These are phyloP conservation scores for Axis porcinus DNA, from an alignment of 2,113 vertebrate genomes.

Conservation along the genomic window DNA sequence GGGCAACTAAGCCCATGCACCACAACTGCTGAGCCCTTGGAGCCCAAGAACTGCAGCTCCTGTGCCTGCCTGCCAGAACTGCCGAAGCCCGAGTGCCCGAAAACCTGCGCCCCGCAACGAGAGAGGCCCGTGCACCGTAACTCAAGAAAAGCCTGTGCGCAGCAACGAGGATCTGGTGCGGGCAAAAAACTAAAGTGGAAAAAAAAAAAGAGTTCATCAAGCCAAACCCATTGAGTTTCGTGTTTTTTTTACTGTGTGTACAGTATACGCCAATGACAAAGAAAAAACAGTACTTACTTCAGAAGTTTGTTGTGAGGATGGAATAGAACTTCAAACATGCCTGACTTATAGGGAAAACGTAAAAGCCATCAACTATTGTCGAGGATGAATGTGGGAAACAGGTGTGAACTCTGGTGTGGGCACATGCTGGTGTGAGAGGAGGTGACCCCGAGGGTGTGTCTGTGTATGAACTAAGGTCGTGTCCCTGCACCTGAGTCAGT, in stretches of 20 bases:
- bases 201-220: not conserved
- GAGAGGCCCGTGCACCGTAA: rapidly evolving
- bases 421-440: not conserved
- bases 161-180: not conserved
- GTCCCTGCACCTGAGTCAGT: not conserved
- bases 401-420: not conserved
- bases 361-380: not conserved
- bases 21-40: not conserved
- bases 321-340: not conserved
- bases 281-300: not conserved
- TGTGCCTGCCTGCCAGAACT: not conserved
- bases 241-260: not conserved
- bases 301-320: not conserved
- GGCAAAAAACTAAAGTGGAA: not conserved
- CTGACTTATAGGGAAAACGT: not conserved
- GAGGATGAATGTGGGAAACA: not conserved
- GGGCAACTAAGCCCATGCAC: not conserved
- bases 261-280: not conserved
- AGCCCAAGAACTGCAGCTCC: not conserved
- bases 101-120: not conserved
- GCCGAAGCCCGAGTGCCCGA: not conserved
- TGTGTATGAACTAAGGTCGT: not conserved
- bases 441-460: rapidly evolving
- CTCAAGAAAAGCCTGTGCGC: not conserved
- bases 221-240: not conserved